These are phyloP conservation scores for Peromyscus maniculatus DNA, from an alignment of 2,113 vertebrate genomes.

Conservation along the genomic window DNA sequence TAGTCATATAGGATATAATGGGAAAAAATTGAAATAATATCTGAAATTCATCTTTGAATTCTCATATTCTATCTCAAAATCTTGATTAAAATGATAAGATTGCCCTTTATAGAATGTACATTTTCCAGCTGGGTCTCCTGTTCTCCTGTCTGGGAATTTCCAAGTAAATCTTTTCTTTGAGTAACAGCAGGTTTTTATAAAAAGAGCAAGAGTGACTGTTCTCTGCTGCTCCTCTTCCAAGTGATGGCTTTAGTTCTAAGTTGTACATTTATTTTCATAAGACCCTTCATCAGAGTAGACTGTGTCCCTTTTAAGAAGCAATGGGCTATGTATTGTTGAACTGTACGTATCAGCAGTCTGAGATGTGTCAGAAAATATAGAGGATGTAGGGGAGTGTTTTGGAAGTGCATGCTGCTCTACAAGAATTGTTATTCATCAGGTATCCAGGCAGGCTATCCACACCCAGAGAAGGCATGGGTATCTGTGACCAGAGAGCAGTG, in stretches of 20 bases:
- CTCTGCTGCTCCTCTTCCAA: not conserved
- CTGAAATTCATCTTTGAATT: not conserved
- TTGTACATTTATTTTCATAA: not conserved
- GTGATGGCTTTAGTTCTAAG: not conserved
- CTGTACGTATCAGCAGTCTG: not conserved
- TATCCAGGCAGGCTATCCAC: not conserved
- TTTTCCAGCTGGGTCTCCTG: not conserved
- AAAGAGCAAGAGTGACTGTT: not conserved
- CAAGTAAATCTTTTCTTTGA: not conserved
- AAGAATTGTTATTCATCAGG: rapidly evolving
- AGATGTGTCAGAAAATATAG: not conserved
- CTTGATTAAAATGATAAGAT: not conserved
- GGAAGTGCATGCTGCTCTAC: not conserved
- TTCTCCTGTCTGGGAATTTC: not conserved
- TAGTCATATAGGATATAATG: not conserved
- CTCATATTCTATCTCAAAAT: not conserved
- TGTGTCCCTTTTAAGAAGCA: not conserved
- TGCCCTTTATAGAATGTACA: not conserved
- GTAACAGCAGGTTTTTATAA: not conserved
- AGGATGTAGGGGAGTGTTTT: not conserved
- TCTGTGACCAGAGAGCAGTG: rapidly evolving
- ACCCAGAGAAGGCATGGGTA: not conserved
- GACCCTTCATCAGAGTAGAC: not conserved
- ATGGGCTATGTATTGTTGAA: not conserved
- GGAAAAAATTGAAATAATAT: not conserved